phyloP scores from a whole-genome alignment of 2,888 invertebrate genomes.

The Stenotaenia linearis region DNA sequence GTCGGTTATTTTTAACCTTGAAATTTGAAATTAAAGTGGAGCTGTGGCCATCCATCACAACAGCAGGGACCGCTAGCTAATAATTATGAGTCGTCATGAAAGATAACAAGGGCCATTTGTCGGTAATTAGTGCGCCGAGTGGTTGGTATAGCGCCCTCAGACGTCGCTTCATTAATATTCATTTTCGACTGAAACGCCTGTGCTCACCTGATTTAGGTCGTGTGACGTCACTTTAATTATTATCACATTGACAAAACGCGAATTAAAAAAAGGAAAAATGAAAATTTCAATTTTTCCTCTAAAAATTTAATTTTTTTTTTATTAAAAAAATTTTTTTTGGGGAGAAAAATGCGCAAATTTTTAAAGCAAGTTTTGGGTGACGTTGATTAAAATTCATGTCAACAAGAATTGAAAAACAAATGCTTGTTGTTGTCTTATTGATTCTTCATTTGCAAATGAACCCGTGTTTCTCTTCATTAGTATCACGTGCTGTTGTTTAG shows the following conservation, averaged over 20 bases:
- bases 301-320: background rate
- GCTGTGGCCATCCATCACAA: background rate
- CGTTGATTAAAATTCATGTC: conserved; percentile 1
- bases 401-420: conserved; percentile 4
- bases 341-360: background rate
- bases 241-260: background rate
- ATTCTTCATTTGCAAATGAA: conserved; percentile 9
- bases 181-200: conserved; percentile 37
- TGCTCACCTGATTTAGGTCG: conserved; percentile 5
- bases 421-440: background rate
- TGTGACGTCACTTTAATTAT: background rate
- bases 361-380: background rate
- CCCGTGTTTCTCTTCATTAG: conserved; percentile 9
- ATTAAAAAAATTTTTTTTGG: background rate
- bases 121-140: conserved; percentile 29
- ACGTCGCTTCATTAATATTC: conserved; percentile 40
- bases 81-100: conserved; percentile 32
- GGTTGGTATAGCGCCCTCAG: conserved; percentile 38
- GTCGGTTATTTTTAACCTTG: conserved; percentile 1
- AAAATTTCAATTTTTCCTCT: background rate
- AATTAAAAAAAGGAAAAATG: background rate
- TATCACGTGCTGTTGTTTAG: conserved; percentile 1
- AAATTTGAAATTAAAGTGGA: background rate
- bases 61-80: conserved; percentile 2
- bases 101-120: conserved; percentile 30